phyloP scores from a whole-genome alignment of 64 coral and sea anemone species.

The Montipora foliosa region DNA sequence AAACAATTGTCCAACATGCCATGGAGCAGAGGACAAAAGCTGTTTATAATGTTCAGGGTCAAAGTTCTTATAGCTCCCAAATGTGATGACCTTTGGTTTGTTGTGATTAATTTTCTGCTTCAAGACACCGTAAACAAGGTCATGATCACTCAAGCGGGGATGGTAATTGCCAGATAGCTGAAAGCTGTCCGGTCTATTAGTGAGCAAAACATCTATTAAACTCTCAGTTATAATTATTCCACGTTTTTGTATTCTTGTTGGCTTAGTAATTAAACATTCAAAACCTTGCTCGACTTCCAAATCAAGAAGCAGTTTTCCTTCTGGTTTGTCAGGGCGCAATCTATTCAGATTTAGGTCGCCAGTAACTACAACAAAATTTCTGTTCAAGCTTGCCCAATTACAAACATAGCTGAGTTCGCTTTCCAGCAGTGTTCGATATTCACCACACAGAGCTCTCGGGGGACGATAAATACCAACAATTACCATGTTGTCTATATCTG shows the following conservation, averaged over 20 bases:
- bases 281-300: neutral
- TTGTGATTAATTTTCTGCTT: too few species aligned
- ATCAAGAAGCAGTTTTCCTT: neutral
- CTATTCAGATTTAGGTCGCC: neutral
- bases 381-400: neutral
- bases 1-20: too few species aligned
- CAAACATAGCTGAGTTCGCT: neutral
- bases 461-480: neutral
- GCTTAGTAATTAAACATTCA: neutral
- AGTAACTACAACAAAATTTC: neutral
- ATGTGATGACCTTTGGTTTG: too few species aligned
- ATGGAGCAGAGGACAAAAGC: too few species aligned
- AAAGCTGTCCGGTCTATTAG: too few species aligned
- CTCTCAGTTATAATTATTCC: neutral
- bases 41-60: too few species aligned
- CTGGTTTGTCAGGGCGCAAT: neutral
- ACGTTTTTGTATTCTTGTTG: neutral
- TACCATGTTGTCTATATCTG: too few species aligned
- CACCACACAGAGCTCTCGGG: neutral
- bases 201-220: neutral
- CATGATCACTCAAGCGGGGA: too few species aligned
- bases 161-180: too few species aligned
- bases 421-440: neutral
- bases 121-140: too few species aligned
- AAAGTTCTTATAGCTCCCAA: too few species aligned